These are phyloP conservation scores for Tethya wilhelma DNA, from an alignment of 37 sponge, comb jelly and placozoan genomes.

Conservation along the genomic window DNA sequence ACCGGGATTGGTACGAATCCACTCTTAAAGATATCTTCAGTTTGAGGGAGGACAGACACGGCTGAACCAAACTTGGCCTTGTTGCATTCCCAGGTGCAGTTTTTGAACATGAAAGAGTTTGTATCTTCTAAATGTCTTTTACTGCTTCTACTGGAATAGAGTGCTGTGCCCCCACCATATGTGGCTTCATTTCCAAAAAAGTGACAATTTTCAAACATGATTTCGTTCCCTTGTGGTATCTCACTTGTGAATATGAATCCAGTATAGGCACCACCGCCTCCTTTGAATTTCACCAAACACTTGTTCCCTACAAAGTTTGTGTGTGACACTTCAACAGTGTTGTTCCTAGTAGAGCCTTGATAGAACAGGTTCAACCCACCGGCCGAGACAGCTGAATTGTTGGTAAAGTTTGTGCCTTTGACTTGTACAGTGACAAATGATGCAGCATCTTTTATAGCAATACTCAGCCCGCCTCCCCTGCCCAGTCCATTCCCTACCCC, in stretches of 20 bases:
- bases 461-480: background rate
- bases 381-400: no score
- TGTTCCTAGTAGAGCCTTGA: no score
- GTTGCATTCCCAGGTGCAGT: conserved; percentile 9
- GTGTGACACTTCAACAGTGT: no score
- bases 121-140: background rate
- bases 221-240: background rate
- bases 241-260: background rate
- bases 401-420: no score
- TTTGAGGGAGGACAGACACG: background rate
- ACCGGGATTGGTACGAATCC: conserved; percentile 14
- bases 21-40: background rate
- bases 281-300: no score
- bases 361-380: no score
- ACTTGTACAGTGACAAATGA: no score
- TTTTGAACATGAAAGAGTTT: background rate
- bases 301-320: no score
- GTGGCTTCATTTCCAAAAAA: background rate
- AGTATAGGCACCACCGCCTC: background rate
- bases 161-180: background rate
- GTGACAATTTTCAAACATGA: background rate
- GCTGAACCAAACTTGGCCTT: conserved; percentile 13
- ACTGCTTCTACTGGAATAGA: background rate
- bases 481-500: background rate
- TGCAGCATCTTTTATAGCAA: background rate